These are phyloP conservation scores for Heliconius cydno DNA, from an alignment of 2,888 invertebrate species.

Conservation along the genomic window DNA sequence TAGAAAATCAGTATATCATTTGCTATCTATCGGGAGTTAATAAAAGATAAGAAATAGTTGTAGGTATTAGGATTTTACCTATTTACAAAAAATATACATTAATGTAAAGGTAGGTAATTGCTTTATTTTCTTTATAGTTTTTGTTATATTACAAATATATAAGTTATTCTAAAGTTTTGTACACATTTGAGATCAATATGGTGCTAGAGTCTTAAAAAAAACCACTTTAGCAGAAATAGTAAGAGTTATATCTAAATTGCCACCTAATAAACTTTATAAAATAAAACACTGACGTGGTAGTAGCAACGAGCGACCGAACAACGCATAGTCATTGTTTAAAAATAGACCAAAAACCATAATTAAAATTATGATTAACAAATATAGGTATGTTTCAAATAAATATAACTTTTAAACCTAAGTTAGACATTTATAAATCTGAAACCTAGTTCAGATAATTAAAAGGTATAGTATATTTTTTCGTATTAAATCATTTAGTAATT, in stretches of 20 bases:
- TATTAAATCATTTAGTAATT: slow-evolving; percentile 51
- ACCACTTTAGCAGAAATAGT: not conserved
- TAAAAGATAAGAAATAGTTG: slow-evolving; percentile 13
- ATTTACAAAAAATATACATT: not conserved
- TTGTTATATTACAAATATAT: too few species aligned
- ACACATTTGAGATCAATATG: not conserved
- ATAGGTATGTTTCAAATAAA: not conserved
- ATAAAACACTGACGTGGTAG: not conserved
- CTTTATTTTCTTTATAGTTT: not conserved
- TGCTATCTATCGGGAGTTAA: slow-evolving; percentile 18
- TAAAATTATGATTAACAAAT: not conserved
- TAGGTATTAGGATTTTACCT: slow-evolving; percentile 9
- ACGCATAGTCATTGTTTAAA: slow-evolving; percentile 11
- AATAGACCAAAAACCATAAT: slow-evolving; percentile 16
- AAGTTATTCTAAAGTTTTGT: not conserved
- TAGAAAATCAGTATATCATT: slow-evolving; percentile 27
- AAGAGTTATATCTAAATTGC: not conserved
- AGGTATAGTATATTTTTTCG: slow-evolving; percentile 42
- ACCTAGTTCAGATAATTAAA: slow-evolving; percentile 33
- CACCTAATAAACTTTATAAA: not conserved
- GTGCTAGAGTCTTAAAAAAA: not conserved
- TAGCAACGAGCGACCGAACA: not conserved
- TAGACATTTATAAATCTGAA: slow-evolving; percentile 32
- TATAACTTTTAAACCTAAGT: not conserved
- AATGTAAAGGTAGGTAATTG: not conserved